A percentile compares a stretch with the other conserved stretches of the same genome.
Evolutionary conservation across 2,888 invertebrate genomes (phyloP).

Genomic region (Pandemis heparana): DNA sequence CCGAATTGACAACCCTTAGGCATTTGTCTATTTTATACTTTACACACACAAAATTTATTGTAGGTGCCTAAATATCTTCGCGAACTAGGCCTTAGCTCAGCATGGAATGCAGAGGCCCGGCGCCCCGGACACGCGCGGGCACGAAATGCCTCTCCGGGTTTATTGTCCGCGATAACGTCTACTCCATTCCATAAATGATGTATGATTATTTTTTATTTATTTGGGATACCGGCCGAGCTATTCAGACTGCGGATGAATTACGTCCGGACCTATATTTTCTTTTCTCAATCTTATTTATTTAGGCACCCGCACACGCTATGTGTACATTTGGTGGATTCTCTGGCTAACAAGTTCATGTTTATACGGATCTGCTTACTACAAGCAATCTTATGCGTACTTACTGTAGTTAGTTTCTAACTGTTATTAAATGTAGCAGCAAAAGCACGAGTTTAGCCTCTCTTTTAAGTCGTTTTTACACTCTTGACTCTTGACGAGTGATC

Average conservation of each 20-base stretch:
- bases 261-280: conserved; percentile 20
- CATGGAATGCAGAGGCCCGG: neutral
- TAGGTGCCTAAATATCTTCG: conserved; percentile 1
- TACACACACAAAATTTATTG: neutral
- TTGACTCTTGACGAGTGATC: too few relatives aligned
- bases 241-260: conserved; percentile 29
- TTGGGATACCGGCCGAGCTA: conserved; percentile 18
- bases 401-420: too few relatives aligned
- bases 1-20: neutral
- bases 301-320: neutral
- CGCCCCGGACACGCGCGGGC: conserved; percentile 4
- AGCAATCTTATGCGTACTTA: neutral
- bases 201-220: conserved; percentile 37
- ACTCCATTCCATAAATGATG: conserved; percentile 35
- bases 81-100: neutral
- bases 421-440: too few relatives aligned
- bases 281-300: conserved; percentile 32
- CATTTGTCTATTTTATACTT: neutral
- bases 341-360: neutral
- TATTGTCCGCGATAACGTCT: conserved; percentile 35
- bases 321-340: neutral
- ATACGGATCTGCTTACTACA: neutral
- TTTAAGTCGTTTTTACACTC: too few relatives aligned
- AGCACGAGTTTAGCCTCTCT: too few relatives aligned
- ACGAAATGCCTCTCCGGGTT: conserved; percentile 24